Evolutionary conservation across 2,888 invertebrate species (phyloP).

Genomic region (Drosophila pseudotakahashii): DNA sequence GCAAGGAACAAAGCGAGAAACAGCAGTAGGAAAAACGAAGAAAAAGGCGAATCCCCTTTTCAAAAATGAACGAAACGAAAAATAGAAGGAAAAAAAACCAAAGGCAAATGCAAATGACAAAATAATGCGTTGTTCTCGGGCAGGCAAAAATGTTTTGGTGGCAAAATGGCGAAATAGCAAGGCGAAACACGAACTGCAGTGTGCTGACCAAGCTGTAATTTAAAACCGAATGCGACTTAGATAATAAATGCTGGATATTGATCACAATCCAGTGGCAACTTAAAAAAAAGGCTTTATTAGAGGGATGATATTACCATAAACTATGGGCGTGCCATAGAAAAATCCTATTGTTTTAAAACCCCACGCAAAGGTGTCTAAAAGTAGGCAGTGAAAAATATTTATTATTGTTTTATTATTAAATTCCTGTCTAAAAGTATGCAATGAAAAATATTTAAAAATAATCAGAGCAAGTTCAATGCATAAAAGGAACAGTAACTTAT

Average conservation of each 20-base stretch:
- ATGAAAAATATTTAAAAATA: no score
- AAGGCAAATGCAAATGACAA: constrained; percentile 52
- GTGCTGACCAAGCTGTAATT: neutral
- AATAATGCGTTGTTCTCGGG: constrained; percentile 62
- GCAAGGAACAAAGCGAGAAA: constrained; percentile 33
- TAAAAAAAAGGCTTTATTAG: no score
- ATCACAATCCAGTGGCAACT: neutral
- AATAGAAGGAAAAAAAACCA: constrained; percentile 1
- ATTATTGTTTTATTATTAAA: no score
- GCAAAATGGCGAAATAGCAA: constrained; percentile 3
- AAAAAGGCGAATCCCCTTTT: neutral
- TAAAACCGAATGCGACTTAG: neutral
- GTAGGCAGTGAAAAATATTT: no score
- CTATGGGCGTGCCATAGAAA: no score
- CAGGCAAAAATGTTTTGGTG: constrained; percentile 27
- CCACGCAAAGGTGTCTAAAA: no score
- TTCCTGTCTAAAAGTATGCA: no score
- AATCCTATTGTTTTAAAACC: no score
- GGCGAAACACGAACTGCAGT: constrained; percentile 9
- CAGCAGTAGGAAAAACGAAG: constrained; percentile 1
- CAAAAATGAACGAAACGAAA: neutral
- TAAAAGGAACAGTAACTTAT: no score
- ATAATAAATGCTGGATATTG: constrained; percentile 6
- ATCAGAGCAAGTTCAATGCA: no score
- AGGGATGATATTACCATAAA: no score